Evolutionary conservation across 1,140 invertebrate genomes (phyloP).

Genomic region (Procambarus clarkii): DNA sequence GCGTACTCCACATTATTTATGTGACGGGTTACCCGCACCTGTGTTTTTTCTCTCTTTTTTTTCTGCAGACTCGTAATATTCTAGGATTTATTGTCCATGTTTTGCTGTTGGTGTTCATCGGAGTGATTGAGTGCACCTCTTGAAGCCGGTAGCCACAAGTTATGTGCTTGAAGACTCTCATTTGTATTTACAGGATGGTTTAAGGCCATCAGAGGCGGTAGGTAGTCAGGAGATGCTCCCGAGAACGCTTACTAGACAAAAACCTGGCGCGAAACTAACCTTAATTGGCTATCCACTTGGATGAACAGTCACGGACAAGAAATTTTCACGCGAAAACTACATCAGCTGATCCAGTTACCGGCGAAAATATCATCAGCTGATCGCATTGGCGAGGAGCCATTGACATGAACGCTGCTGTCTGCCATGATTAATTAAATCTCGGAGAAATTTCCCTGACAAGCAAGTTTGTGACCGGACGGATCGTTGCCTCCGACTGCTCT

Average conservation of each 20-base stretch:
- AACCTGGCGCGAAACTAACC: background rate
- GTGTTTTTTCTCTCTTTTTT: constrained; percentile 12
- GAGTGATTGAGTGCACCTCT: background rate
- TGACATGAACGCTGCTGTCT: no score
- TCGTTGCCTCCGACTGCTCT: no score
- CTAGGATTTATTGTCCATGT: background rate
- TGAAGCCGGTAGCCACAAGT: background rate
- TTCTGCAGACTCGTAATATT: constrained; percentile 2
- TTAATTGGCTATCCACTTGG: background rate
- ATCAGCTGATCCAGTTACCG: no score
- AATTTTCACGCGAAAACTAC: background rate
- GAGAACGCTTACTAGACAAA: background rate
- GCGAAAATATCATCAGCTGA: no score
- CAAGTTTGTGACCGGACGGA: no score
- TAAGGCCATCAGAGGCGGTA: background rate
- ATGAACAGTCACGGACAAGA: background rate
- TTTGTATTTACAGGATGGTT: constrained; percentile 2
- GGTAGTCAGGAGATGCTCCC: background rate
- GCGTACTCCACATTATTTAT: constrained; percentile 13
- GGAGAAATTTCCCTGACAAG: no score
- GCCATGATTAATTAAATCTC: no score
- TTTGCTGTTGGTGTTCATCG: background rate
- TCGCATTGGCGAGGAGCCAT: background rate
- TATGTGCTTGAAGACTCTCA: background rate
- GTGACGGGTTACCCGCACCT: constrained; percentile 1